A percentile compares a stretch with the other conserved stretches of the same genome.
phyloP scores from a whole-genome alignment of 1,140 invertebrate species.

The Matsumurasca onukii region DNA sequence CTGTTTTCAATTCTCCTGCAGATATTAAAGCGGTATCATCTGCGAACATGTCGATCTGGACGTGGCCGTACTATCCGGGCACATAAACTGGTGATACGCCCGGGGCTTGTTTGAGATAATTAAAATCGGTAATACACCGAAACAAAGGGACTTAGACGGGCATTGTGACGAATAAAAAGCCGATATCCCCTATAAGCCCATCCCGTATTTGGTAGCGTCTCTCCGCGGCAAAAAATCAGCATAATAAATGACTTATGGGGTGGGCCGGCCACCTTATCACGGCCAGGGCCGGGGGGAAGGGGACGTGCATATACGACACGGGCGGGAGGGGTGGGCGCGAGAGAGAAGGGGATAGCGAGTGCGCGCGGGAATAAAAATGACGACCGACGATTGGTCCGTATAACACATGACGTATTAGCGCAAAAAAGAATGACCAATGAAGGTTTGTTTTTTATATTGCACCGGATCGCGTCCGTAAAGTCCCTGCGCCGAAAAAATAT shows the following conservation, averaged over 20 bases:
- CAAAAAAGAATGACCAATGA: constrained; percentile 32
- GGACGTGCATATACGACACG: background rate
- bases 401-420: constrained; percentile 27
- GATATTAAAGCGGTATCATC: no score
- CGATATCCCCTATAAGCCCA: constrained; percentile 22
- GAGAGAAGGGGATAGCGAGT: constrained; percentile 17
- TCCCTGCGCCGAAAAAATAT: constrained; percentile 26
- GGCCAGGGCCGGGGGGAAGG: no score
- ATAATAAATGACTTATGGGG: constrained; percentile 30
- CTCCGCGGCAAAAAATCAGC: constrained; percentile 28
- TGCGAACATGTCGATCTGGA: no score
- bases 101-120: constrained; percentile 19
- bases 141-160: constrained; percentile 26
- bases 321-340: background rate
- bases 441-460: constrained; percentile 28
- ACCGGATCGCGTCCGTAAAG: constrained; percentile 24
- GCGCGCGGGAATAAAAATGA: constrained; percentile 27
- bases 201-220: background rate
- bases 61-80: no score
- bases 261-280: constrained; percentile 26
- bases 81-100: no score
- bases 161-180: constrained; percentile 23
- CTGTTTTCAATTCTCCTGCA: no score
- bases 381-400: constrained; percentile 26
- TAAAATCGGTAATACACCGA: constrained; percentile 26